Evolutionary conservation across 1,140 invertebrate genomes (phyloP), one percentile per base, ranked within the genome.

Genomic region (Campoletis sonorensis): DNA sequence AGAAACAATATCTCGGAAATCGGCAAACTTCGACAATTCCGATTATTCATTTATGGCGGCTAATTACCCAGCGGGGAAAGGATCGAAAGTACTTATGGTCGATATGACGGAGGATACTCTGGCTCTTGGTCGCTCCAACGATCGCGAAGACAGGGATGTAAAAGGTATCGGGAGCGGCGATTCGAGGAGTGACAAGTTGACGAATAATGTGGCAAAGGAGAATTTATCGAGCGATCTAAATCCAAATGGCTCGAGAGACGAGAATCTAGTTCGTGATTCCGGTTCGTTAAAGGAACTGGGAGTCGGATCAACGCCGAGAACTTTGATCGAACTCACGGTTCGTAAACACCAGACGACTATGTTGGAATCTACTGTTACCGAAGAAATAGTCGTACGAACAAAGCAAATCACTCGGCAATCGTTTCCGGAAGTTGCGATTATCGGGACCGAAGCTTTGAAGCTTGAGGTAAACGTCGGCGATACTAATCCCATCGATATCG

Each of bases 331-430:
- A 21, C 8, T 33, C 27, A 16, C 27, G 18, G 26, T 30, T 61
- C 51, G 73, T 21, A 77, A 77, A 77, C 73, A 15, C 4, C 18
- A 33, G 54, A 77, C 72, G 54, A 77, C 72, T 18, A 1, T 30
- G 4, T 21, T 37, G 40, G 16, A 75, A 16, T 58, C 72, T 18
- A 54, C 18, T 5, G 16, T 54, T n/a, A 54, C 51, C 51, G 51
- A 54, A 21, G 51, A 64, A 64, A 64, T 27, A 1, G 54, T 7
- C 21, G 26, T 27, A 37, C 40, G 40, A 45, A 21, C 51, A 54
- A 54, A 30, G 73, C 73, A 77, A 77, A 61, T 77, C 15, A 77
- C 73, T 61, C 27, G 16, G 16, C 27, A 77, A 61, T 13, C 30
- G 27, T 37, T 51, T 4, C 18, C n/a, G 16, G 54, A 61, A n/a